Base-by-base conservation (phyloP, 2,113 vertebrate species). In the Lophotis ruficrista region DNA sequence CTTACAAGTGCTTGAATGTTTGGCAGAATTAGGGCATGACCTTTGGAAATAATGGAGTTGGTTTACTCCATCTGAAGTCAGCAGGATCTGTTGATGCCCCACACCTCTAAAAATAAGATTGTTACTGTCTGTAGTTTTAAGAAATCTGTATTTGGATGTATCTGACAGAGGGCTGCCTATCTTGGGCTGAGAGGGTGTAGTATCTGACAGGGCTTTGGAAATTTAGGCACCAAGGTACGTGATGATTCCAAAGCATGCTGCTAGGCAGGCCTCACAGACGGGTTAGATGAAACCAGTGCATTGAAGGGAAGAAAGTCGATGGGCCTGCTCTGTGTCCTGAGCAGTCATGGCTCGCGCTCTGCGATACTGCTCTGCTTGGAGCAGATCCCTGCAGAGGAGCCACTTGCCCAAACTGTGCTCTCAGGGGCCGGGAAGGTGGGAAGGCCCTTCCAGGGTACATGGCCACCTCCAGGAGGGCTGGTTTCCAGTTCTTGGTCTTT, bases 261-360 rank as follows among this genome's bases (percentile, higher is more conserved):
- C 35, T n/a, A 3, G 12, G 47, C 18, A 33, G 58, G 50, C 37
- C 24, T 24, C 16, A 4, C 0, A 0, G 25, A 12, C 9, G 12
- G 38, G 35, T 45, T n/a, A 12, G 38, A 12, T 69, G 37, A 41
- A 72, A n/a, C 27, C 28, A n/a, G 56, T 8, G 47, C 33, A 5
- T 3, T 30, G 86, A 76, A 58, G 47, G 58, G 19, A 43, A 27
- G 57, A 45, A 24, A 48, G 30, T 4, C 0, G 0, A 10, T 2
- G 6, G 28, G 37, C 28, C 6, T 14, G 41, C 41, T 66, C 35
- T 27, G 38, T 83, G 70, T 69, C 86, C 84, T 54, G 14, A 37
- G 69, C 57, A 25, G 27, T 35, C 54, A 25, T 0, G 2, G 41
- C 53, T 56, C 6, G 4, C 61, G 37, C 57, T 61, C 47, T 33